These are phyloP conservation scores for Lagopus muta DNA, from an alignment of 2,113 vertebrate genomes.

Conservation along the genomic window DNA sequence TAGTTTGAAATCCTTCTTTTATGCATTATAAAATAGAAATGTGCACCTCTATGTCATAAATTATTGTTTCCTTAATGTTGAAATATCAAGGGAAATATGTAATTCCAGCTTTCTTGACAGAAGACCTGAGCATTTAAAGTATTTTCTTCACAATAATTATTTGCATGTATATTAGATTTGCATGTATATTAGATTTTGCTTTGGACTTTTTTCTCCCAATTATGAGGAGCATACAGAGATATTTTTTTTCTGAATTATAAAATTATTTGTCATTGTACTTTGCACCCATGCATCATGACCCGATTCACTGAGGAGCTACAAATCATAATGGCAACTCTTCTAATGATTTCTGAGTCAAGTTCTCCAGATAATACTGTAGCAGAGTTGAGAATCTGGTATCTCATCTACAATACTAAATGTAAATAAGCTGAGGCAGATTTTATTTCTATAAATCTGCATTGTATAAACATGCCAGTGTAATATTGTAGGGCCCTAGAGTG, in stretches of 20 bases:
- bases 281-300: background rate
- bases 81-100: background rate
- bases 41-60: background rate
- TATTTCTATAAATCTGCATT: constrained; percentile 7
- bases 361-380: background rate
- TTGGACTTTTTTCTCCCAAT: constrained; percentile 31
- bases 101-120: background rate
- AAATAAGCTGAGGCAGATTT: background rate
- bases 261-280: background rate
- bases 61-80: background rate
- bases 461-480: background rate
- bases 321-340: constrained; percentile 4
- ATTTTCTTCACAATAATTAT: background rate
- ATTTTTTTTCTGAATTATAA: background rate
- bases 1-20: background rate
- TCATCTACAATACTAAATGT: background rate
- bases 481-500: background rate
- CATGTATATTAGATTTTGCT: constrained; percentile 25
- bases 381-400: background rate
- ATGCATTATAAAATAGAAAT: background rate
- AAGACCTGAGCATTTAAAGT: background rate
- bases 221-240: background rate
- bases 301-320: constrained; percentile 14
- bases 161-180: constrained; percentile 26
- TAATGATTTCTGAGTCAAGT: constrained; percentile 13